Percentiles rank a stretch among this genome's conserved stretches.
Conservation (phyloP, 35 echinoderm and acorn worm genomes). For the Patiria miniata region DNA sequence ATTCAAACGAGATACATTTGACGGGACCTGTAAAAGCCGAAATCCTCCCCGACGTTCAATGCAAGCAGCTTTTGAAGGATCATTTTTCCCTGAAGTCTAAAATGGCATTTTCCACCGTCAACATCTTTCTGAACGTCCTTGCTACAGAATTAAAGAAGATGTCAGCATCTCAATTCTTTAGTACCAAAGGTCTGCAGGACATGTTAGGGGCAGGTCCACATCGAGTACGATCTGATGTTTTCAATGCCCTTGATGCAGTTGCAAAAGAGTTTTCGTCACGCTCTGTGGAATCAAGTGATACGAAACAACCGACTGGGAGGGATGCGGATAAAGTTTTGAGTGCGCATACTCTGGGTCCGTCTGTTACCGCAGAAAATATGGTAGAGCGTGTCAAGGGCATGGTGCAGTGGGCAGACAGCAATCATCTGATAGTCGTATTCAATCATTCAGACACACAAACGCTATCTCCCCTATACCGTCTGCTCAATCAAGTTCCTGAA, state of each 20-base stretch:
- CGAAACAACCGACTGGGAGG: not conserved
- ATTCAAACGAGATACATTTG: slow-evolving; percentile 22
- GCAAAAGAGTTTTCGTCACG: slow-evolving; percentile 35
- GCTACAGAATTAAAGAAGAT: slow-evolving; percentile 33
- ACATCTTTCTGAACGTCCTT: slow-evolving; percentile 27
- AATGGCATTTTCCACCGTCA: slow-evolving; percentile 18
- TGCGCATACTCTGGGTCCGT: not conserved
- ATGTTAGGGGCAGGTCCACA: slow-evolving; percentile 22
- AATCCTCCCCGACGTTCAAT: not conserved
- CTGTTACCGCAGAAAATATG: slow-evolving; percentile 30
- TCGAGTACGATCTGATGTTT: slow-evolving; percentile 17
- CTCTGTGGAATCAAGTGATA: not conserved
- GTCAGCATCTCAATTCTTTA: slow-evolving; percentile 36
- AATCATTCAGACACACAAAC: slow-evolving; percentile 46
- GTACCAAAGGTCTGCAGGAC: not conserved
- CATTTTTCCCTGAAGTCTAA: not conserved
- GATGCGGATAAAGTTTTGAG: slow-evolving; percentile 14
- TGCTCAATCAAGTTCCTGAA: slow-evolving; percentile 27
- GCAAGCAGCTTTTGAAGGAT: not conserved
- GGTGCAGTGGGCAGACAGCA: slow-evolving; percentile 54
- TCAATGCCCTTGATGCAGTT: slow-evolving; percentile 23
- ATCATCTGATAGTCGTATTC: slow-evolving; percentile 43
- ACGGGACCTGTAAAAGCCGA: not conserved
- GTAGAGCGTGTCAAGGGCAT: slow-evolving; percentile 41
- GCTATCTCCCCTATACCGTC: slow-evolving; percentile 27